A percentile compares a stretch with the other conserved stretches of the same genome.
phyloP scores from a whole-genome alignment of 2,888 invertebrate species.

The Priocnemis perturbator region DNA sequence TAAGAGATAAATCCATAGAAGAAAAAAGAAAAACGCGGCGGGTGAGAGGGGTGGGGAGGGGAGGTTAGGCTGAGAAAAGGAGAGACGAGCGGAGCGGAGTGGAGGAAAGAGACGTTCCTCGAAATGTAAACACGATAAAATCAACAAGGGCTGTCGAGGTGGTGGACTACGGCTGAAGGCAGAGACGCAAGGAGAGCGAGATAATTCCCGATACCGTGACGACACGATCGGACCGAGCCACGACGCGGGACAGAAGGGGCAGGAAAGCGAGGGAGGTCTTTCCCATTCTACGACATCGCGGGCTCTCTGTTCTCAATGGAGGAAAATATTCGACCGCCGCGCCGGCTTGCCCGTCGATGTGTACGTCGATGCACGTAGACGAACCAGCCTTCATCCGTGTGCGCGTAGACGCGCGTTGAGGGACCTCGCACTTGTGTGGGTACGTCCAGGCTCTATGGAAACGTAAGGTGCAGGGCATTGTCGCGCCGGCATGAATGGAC shows the following conservation, averaged over 20 bases:
- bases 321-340: slow-evolving; percentile 36
- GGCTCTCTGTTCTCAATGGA: slow-evolving; percentile 44
- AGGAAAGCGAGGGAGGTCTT: slow-evolving; percentile 19
- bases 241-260: slow-evolving; percentile 2
- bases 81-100: slow-evolving; percentile 14
- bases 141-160: slow-evolving; percentile 59
- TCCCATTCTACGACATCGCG: slow-evolving; percentile 38
- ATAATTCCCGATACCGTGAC: slow-evolving; percentile 63
- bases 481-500: slow-evolving; percentile 68
- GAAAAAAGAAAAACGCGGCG: slow-evolving; percentile 12
- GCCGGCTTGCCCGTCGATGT: slow-evolving; percentile 6
- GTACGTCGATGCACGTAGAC: slow-evolving; percentile 16
- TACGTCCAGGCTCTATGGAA: slow-evolving; percentile 46
- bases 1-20: slow-evolving; percentile 43
- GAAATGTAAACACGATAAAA: slow-evolving; percentile 70
- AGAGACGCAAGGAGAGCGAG: slow-evolving; percentile 44
- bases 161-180: slow-evolving; percentile 3
- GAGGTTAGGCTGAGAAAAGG: background rate
- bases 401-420: slow-evolving; percentile 18
- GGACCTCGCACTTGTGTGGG: slow-evolving; percentile 13
- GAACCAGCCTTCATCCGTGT: slow-evolving; percentile 11
- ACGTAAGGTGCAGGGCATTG: slow-evolving; percentile 72
- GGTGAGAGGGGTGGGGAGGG: background rate
- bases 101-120: slow-evolving; percentile 41
- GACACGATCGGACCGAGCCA: slow-evolving; percentile 43